Evolutionary conservation across 1,140 invertebrate species (phyloP).

Genomic region (Ceratosolen solmsi): DNA sequence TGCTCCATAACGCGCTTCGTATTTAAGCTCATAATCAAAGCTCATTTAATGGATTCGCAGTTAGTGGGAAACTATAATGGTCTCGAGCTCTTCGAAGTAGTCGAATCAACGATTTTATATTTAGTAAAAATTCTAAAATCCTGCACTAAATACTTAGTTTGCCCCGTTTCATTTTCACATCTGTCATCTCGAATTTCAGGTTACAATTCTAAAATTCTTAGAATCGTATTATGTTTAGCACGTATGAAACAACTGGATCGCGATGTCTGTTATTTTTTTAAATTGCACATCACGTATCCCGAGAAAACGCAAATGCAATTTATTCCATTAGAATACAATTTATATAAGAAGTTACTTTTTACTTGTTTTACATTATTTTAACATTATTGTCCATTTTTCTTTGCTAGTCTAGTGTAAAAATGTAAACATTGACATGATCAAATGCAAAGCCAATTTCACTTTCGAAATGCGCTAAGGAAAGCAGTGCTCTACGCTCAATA

Average conservation of each 20-base stretch:
- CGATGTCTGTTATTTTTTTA: not conserved
- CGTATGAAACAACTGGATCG: not conserved
- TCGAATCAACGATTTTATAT: not conserved
- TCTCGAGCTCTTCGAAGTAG: not conserved
- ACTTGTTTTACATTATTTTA: no score
- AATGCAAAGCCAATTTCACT: not conserved
- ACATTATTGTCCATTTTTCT: no score
- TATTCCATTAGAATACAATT: no score
- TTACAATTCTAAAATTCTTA: not conserved
- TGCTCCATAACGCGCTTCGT: not conserved
- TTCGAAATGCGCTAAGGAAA: not conserved
- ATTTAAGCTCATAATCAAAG: not conserved
- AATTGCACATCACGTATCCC: not conserved
- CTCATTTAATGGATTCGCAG: not conserved
- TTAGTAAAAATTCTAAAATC: not conserved
- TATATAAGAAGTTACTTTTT: no score
- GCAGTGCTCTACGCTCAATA: no score
- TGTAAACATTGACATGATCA: no score
- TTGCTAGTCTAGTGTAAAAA: no score
- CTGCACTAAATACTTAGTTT: not conserved
- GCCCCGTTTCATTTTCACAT: not conserved
- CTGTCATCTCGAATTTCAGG: slow-evolving; percentile 1
- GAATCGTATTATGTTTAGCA: slow-evolving; percentile 2
- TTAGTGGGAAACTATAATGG: not conserved
- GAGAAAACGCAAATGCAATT: not conserved